Conservation (phyloP, 2,113 vertebrate genomes). For the Bufo bufo region DNA sequence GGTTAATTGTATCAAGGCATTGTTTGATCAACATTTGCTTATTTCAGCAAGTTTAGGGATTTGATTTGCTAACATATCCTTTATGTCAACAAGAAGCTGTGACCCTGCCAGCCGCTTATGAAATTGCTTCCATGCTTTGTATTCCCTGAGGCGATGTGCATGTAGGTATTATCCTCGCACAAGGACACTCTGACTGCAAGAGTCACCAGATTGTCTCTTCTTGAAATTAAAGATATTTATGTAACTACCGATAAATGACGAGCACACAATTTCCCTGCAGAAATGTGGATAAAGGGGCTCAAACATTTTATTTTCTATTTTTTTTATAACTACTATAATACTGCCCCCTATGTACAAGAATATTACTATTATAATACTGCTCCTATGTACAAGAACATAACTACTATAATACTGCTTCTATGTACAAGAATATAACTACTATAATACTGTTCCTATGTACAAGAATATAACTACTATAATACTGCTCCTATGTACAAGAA, state of each 20-base stretch:
- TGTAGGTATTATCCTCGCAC: not conserved
- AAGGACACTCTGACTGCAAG: not conserved
- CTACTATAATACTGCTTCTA: no score
- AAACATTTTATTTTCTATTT: not conserved
- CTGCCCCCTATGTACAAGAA: no score
- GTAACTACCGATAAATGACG: not conserved
- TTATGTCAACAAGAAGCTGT: conserved; percentile 3
- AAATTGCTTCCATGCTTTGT: not conserved
- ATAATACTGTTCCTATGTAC: no score
- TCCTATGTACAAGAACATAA: no score
- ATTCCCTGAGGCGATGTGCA: not conserved
- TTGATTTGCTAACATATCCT: not conserved
- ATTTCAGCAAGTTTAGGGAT: conserved; percentile 19
- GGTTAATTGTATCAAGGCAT: not conserved
- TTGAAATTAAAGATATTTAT: not conserved
- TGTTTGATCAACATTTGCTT: conserved; percentile 10
- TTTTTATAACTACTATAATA: no score
- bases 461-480: no score
- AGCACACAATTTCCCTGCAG: not conserved
- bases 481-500: no score
- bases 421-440: no score
- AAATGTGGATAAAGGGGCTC: not conserved
- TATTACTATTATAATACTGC: not conserved
- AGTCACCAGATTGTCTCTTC: not conserved
- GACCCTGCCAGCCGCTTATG: conserved; percentile 4